phyloP scores from a whole-genome alignment of 2,113 vertebrate species.

The Tragelaphus imberbis region DNA sequence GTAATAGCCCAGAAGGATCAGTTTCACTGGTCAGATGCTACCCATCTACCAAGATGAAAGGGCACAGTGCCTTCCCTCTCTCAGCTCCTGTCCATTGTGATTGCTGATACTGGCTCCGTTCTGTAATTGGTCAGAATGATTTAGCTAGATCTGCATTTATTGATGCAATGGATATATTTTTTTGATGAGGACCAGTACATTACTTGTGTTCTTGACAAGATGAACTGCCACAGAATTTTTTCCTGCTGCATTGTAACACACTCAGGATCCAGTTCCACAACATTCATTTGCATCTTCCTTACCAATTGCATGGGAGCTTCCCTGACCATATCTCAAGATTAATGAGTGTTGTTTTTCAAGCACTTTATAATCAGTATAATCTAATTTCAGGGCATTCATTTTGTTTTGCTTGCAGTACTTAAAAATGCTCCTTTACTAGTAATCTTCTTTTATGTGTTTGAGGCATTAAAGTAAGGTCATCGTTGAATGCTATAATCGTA shows the following conservation, averaged over 20 bases:
- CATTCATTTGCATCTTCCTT: slow-evolving; percentile 14
- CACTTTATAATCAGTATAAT: background rate
- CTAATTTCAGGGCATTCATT: background rate
- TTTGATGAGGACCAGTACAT: slow-evolving; percentile 28
- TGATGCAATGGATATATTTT: background rate
- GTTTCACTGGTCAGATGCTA: background rate
- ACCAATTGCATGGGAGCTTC: background rate
- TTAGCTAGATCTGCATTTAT: slow-evolving; percentile 59
- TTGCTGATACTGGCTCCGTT: background rate
- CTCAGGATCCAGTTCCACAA: background rate
- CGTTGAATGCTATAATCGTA: background rate
- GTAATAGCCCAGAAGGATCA: background rate
- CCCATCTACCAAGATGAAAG: background rate
- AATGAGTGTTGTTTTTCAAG: background rate
- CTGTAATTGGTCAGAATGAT: slow-evolving; percentile 43
- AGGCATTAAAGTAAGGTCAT: background rate
- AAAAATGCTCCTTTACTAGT: background rate
- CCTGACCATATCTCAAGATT: background rate
- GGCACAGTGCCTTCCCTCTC: background rate
- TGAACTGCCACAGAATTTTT: background rate
- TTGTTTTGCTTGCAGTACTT: background rate
- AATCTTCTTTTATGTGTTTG: background rate
- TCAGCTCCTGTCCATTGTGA: background rate
- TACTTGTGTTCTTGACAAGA: slow-evolving; percentile 56
- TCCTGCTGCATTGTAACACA: background rate